Conservation (phyloP, 1,140 invertebrate species). For the Holotrichia oblita region DNA sequence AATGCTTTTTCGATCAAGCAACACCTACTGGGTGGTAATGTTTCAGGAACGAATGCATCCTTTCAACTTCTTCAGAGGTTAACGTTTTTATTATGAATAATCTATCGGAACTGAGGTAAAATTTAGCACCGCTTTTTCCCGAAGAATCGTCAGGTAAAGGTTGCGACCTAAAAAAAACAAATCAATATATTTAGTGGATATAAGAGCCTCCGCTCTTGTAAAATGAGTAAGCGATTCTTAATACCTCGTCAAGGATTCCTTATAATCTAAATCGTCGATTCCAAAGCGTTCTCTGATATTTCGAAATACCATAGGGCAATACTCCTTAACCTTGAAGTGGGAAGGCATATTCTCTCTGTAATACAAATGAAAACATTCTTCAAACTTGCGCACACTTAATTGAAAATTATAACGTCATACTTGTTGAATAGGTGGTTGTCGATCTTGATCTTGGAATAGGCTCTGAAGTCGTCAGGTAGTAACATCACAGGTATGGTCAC, state of each 20-base stretch:
- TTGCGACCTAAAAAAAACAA: constrained; percentile 74
- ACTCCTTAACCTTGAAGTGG: constrained; percentile 99
- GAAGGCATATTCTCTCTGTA: constrained; percentile 98
- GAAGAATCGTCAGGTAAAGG: constrained; percentile 89
- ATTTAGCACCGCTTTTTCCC: constrained; percentile 93
- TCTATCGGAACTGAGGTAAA: constrained; percentile 96
- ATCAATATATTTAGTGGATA: neutral
- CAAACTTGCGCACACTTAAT: neutral
- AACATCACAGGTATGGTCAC: constrained; percentile 98
- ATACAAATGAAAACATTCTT: constrained; percentile 51
- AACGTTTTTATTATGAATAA: constrained; percentile 97
- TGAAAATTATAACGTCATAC: constrained; percentile 69
- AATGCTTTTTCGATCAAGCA: neutral
- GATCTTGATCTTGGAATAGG: constrained; percentile 96
- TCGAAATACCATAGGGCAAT: constrained; percentile 98
- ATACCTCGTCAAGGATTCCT: constrained; percentile 72
- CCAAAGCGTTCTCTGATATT: constrained; percentile 97
- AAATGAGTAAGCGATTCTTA: neutral
- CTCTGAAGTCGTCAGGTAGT: constrained; percentile 98
- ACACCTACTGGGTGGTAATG: constrained; percentile 95
- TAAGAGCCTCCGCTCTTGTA: neutral
- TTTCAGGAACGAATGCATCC: constrained; percentile 98
- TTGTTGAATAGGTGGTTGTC: constrained; percentile 99
- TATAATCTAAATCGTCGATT: constrained; percentile 95
- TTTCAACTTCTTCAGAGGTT: constrained; percentile 97